phyloP scores from a whole-genome alignment of 2,113 vertebrate species.

The Craseonycteris thonglongyai region DNA sequence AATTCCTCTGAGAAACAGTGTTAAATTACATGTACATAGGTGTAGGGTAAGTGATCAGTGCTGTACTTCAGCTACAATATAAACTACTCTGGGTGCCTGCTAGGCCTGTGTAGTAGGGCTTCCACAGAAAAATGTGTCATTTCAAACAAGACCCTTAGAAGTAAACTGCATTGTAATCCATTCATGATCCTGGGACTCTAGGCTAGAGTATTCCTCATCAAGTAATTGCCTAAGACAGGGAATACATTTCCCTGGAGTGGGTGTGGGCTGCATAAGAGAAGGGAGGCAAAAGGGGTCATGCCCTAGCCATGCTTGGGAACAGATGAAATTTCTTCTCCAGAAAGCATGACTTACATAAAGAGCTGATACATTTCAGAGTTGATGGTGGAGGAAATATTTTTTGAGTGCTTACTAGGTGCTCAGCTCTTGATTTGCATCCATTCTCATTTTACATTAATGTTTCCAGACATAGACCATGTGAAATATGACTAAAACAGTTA shows the following conservation, averaged over 20 bases:
- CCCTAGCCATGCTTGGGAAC: neutral
- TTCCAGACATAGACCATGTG: neutral
- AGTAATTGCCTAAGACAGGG: neutral
- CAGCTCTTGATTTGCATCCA: neutral
- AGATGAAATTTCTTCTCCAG: neutral
- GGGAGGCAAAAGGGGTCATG: neutral
- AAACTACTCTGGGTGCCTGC: neutral
- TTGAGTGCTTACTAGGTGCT: neutral
- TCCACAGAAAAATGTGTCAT: neutral
- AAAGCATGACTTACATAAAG: neutral
- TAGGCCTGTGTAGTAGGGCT: neutral
- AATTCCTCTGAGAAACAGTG: neutral
- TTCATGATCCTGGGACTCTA: neutral
- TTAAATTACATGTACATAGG: neutral
- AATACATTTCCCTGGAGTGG: neutral
- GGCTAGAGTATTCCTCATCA: neutral
- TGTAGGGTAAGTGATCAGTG: neutral
- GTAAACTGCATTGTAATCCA: neutral
- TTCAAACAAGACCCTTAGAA: neutral
- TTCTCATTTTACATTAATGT: neutral
- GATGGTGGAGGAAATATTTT: neutral
- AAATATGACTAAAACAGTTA: neutral
- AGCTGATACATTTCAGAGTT: neutral
- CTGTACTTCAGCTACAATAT: accelerated
- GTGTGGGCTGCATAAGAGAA: neutral